Conservation (phyloP, 2,113 vertebrate genomes). For the Aspiorhynchus laticeps region DNA sequence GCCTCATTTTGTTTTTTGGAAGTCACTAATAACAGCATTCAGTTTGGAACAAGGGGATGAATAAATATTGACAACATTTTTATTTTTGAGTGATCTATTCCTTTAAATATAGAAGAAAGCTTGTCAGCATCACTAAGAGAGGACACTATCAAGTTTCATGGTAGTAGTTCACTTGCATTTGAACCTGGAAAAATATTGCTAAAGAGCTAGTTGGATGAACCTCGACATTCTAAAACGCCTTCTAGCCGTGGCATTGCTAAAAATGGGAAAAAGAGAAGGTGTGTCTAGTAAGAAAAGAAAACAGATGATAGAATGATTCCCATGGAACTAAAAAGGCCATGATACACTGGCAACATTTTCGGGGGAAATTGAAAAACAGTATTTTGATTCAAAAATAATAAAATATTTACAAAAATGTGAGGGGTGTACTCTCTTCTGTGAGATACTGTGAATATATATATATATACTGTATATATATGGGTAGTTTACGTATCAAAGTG, state of each 20-base stretch:
- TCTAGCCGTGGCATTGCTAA: too few relatives aligned
- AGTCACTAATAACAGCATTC: background rate
- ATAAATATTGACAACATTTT: background rate
- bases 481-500: too few relatives aligned
- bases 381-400: too few relatives aligned
- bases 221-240: background rate
- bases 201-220: background rate
- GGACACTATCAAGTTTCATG: too few relatives aligned
- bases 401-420: too few relatives aligned
- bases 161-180: background rate
- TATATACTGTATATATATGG: too few relatives aligned
- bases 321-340: background rate
- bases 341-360: conserved; percentile 13
- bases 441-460: too few relatives aligned
- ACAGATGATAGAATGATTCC: background rate
- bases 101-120: background rate
- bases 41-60: background rate
- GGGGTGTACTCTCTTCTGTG: too few relatives aligned
- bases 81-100: background rate
- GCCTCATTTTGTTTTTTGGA: background rate
- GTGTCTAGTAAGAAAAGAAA: background rate
- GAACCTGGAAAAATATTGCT: background rate
- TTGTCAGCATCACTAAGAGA: background rate
- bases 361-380: background rate
- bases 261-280: background rate